Percentiles rank a stretch among this genome's conserved stretches.
Evolutionary conservation across 2,888 invertebrate genomes (phyloP).

Genomic region (Andrena hattorfiana): DNA sequence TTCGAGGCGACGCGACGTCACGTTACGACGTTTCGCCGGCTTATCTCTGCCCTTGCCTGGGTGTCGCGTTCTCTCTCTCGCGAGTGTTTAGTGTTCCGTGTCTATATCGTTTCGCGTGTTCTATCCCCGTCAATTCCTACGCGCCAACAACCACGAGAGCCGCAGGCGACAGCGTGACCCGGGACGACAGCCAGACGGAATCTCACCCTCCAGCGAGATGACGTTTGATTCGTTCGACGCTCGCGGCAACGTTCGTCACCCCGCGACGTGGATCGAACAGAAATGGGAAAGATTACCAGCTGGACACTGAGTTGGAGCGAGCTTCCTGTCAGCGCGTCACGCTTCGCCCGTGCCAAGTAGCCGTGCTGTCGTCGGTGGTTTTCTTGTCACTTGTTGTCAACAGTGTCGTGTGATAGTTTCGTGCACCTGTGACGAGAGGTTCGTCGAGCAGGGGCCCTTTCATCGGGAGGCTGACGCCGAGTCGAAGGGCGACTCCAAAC

Average conservation of each 20-base stretch:
- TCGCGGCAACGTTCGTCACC: constrained; percentile 15
- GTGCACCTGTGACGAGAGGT: constrained; percentile 21
- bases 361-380: constrained; percentile 4
- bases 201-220: constrained; percentile 21
- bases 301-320: constrained; percentile 16
- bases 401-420: constrained; percentile 49
- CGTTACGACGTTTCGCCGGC: constrained; percentile 41
- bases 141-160: background rate
- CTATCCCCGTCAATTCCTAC: background rate
- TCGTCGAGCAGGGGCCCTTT: background rate
- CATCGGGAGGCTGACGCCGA: background rate
- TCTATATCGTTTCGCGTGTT: constrained; percentile 15
- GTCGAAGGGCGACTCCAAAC: too few relatives aligned
- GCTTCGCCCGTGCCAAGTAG: background rate
- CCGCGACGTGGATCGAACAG: constrained; percentile 22
- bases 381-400: constrained; percentile 21
- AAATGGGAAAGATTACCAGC: constrained; percentile 16
- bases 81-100: constrained; percentile 37
- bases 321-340: constrained; percentile 32
- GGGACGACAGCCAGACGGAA: constrained; percentile 25
- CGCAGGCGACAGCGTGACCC: background rate
- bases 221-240: constrained; percentile 33
- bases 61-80: constrained; percentile 10
- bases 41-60: constrained; percentile 34
- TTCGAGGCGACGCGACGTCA: constrained; percentile 76